Percentiles rank a stretch among this genome's conserved stretches.
phyloP scores from a whole-genome alignment of 2,888 invertebrate genomes.

The Tethea ocularis region DNA sequence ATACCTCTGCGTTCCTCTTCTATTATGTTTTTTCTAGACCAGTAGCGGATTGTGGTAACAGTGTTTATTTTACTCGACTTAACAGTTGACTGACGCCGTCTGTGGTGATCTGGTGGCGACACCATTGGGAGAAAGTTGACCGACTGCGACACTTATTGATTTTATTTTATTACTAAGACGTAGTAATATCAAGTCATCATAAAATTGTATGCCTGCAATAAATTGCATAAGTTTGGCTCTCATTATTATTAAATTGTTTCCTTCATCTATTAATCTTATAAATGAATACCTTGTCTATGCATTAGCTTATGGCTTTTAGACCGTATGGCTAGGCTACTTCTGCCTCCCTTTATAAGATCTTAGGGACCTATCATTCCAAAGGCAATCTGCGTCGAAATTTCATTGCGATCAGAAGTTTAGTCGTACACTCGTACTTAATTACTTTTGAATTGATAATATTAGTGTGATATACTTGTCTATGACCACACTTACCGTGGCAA shows the following conservation, averaged over 20 bases:
- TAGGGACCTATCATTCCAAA: too few species aligned
- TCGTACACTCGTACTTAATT: too few species aligned
- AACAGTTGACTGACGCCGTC: constrained; percentile 33
- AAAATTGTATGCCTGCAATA: background rate
- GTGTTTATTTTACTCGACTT: constrained; percentile 27
- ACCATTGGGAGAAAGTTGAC: constrained; percentile 30
- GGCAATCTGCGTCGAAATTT: too few species aligned
- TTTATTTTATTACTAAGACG: background rate
- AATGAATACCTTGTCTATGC: too few species aligned
- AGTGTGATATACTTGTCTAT: too few species aligned
- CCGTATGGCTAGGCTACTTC: too few species aligned
- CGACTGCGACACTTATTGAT: constrained; percentile 13
- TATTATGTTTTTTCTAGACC: background rate
- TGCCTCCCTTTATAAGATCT: too few species aligned
- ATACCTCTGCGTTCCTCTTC: background rate
- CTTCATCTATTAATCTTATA: too few species aligned
- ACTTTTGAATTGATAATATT: background rate
- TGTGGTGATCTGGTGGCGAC: constrained; percentile 9
- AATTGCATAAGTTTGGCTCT: background rate
- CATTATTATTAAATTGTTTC: too few species aligned
- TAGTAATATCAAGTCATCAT: background rate
- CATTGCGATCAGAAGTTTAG: too few species aligned
- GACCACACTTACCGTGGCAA: too few species aligned
- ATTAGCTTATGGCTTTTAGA: too few species aligned
- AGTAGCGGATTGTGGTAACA: constrained; percentile 18